phyloP scores from a whole-genome alignment of 2,797 vertebrate genomes.

The Avahi laniger region DNA sequence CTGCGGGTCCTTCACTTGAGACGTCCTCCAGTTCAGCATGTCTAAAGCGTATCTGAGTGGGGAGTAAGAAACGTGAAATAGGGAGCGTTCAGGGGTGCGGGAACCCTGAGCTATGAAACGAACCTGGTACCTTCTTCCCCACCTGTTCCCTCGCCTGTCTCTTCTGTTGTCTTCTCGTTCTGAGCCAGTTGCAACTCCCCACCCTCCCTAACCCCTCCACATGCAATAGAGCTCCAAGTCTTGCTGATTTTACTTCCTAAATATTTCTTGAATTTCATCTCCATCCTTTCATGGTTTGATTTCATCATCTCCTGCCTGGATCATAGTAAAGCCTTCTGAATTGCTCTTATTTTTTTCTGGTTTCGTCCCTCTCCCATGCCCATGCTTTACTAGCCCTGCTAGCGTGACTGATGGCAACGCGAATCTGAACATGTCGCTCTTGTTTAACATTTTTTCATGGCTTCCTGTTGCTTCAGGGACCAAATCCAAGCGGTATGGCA shows the following conservation, averaged over 20 bases:
- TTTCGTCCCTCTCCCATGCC: no score
- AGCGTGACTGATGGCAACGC: background rate
- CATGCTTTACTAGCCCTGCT: background rate
- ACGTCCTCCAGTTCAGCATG: background rate
- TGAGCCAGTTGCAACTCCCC: background rate
- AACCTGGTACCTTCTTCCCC: background rate
- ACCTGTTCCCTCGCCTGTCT: background rate
- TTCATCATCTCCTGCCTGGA: background rate
- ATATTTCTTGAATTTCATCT: background rate
- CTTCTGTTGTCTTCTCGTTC: background rate
- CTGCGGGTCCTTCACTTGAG: no score
- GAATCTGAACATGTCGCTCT: background rate
- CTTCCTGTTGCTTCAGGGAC: background rate
- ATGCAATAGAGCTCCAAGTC: background rate
- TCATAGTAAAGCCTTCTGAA: background rate
- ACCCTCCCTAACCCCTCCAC: no score
- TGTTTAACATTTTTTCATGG: background rate
- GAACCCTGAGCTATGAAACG: accelerated
- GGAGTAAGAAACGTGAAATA: background rate
- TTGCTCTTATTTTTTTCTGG: background rate
- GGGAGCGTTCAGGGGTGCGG: background rate
- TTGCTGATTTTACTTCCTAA: background rate
- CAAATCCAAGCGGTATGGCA: background rate
- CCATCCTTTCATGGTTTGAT: background rate
- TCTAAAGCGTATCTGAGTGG: background rate